Conservation (phyloP, 2,113 vertebrate species). For the Haemorhous mexicanus region DNA sequence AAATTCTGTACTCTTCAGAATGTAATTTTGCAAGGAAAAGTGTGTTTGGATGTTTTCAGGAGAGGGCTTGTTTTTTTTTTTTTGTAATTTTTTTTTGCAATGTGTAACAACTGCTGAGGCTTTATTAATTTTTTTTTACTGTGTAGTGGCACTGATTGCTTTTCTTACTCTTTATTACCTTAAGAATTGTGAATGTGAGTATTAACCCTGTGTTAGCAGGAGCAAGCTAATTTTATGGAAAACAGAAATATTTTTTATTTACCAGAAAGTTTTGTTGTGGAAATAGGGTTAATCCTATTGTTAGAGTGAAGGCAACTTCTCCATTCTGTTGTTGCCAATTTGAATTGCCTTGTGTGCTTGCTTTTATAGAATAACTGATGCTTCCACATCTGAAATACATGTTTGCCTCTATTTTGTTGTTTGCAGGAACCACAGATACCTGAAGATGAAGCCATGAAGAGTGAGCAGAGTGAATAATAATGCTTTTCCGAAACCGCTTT, state of each 20-base stretch:
- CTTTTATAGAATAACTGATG: background rate
- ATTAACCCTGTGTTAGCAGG: background rate
- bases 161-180: background rate
- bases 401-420: constrained; percentile 22
- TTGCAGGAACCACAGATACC: constrained; percentile 38
- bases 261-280: background rate
- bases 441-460: constrained; percentile 79
- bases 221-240: background rate
- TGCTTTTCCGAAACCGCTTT: constrained; percentile 95
- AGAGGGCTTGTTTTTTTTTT: background rate
- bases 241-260: background rate
- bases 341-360: background rate
- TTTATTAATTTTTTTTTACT: background rate
- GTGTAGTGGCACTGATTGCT: background rate
- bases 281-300: background rate
- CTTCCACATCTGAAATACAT: background rate
- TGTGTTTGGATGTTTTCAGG: background rate
- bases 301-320: background rate
- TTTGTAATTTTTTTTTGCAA: background rate
- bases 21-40: background rate
- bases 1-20: background rate
- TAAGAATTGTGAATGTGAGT: background rate
- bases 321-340: background rate
- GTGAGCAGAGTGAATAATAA: constrained; percentile 81
- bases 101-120: background rate